These are phyloP conservation scores for Megalops atlanticus DNA, from an alignment of 2,113 vertebrate species.

Conservation along the genomic window DNA sequence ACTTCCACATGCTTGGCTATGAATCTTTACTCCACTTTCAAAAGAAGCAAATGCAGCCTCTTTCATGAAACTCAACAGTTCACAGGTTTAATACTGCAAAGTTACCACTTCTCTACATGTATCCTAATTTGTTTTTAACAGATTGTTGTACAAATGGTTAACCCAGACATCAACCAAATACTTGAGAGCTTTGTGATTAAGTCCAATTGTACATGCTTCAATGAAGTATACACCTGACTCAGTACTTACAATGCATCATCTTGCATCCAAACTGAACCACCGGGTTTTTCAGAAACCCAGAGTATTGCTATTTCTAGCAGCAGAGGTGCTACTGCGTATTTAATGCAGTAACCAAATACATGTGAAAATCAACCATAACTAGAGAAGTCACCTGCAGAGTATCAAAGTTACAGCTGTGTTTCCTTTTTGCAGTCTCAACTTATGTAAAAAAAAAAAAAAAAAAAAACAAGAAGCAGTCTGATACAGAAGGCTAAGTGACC, in stretches of 20 bases:
- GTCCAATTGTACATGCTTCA: slow-evolving; percentile 87
- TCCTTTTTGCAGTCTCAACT: slow-evolving; percentile 81
- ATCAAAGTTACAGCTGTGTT: slow-evolving; percentile 80
- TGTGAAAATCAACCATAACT: slow-evolving; percentile 86
- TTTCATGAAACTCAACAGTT: neutral
- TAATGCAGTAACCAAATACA: slow-evolving; percentile 79
- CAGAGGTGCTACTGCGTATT: slow-evolving; percentile 78
- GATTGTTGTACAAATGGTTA: slow-evolving; percentile 87
- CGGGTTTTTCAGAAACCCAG: slow-evolving; percentile 69
- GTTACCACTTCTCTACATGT: slow-evolving; percentile 24
- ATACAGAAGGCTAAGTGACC: slow-evolving; percentile 98
- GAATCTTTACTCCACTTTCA: neutral
- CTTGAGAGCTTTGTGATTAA: slow-evolving; percentile 80
- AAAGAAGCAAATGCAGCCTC: neutral
- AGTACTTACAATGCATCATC: slow-evolving; percentile 80
- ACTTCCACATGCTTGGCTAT: neutral
- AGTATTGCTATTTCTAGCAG: slow-evolving; percentile 81
- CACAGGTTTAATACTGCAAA: neutral
- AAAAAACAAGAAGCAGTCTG: too few relatives aligned
- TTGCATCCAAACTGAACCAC: slow-evolving; percentile 82
- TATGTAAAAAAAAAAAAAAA: slow-evolving; percentile 79
- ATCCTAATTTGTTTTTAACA: slow-evolving; percentile 72
- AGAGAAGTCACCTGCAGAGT: slow-evolving; percentile 78
- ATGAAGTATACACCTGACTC: slow-evolving; percentile 74
- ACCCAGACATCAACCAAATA: slow-evolving; percentile 85